Conservation (phyloP, 2,797 vertebrate genomes). For the Peromyscus aztecus region DNA sequence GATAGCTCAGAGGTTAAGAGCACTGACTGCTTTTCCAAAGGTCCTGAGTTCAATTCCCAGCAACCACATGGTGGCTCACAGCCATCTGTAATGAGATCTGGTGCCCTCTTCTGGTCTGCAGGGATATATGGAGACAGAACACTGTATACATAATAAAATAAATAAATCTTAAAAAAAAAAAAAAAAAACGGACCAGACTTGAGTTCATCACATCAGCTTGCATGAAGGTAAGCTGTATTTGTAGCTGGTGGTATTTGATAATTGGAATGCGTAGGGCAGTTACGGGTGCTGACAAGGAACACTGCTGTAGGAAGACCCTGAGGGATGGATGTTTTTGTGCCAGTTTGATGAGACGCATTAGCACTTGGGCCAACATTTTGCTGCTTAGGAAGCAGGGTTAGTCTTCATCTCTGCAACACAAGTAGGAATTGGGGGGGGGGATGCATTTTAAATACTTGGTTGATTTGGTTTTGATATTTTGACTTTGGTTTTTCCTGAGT, state of each 20-base stretch:
- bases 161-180: too few species aligned
- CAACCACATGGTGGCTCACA: too few species aligned
- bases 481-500: not conserved
- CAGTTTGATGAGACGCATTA: not conserved
- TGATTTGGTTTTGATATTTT: not conserved
- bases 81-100: too few species aligned
- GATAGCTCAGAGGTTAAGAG: too few species aligned
- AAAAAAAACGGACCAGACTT: not conserved
- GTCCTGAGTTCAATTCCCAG: too few species aligned
- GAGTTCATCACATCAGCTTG: not conserved
- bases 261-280: not conserved
- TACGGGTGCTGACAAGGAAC: not conserved
- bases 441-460: not conserved
- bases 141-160: too few species aligned
- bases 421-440: not conserved
- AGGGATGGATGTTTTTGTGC: not conserved
- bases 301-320: not conserved
- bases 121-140: too few species aligned
- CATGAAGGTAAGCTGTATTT: not conserved
- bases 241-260: not conserved
- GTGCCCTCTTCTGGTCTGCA: too few species aligned
- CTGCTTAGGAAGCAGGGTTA: not conserved
- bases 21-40: too few species aligned
- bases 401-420: not conserved
- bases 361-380: not conserved